Base-by-base conservation (phyloP, 2,888 invertebrate genomes). In the Tanypteryx hageni region DNA sequence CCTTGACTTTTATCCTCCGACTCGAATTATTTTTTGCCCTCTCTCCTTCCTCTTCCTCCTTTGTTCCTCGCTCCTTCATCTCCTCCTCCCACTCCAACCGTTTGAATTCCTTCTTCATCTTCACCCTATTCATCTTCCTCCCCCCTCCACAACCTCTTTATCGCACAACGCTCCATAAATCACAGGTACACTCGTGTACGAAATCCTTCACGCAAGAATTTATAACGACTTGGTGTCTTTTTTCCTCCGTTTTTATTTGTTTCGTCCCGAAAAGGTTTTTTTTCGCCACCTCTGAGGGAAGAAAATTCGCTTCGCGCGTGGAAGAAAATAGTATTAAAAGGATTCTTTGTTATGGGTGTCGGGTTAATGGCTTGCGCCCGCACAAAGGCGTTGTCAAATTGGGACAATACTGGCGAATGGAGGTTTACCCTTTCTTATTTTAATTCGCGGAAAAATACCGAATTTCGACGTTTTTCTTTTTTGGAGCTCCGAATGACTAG, bases 91-190 rank as follows among this genome's bases (percentile, higher is more conserved):
- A 68, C 68, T 68, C n/a, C n/a, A 18, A 9, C 68, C n/a, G 68
- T 44, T 44, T 44, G 44, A 44, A 44, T 44, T 44, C 44, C 44
- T 44, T 44, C 44, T 44, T 44, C 44, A 44, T 44, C 44, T 44
- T 44, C 44, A 44, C 44, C 44, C 44, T 44, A 44, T 44, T 44
- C 44, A 44, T 44, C 3, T 64, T 14, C 22, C 18, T 7, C 1
- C 68, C 22, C n/a, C 68, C 68, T 18, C 68, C 4, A 9, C 22
- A 0, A 10, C n/a, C 18, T 18, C 18, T 22, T 68, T 68, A 68
- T 68, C 68, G 18, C 68, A 68, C 68, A n/a, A 68, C 68, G 68
- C 68, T 68, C 68, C 68, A 68, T 68, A 68, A 68, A 68, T 68
- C 68, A 68, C 68, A 68, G 68, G 68, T 22, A 11, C 68, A 68